A percentile compares a stretch with the other conserved stretches of the same genome.
Conservation (phyloP, 2,888 invertebrate species). For the Hyposoter dolosus region DNA sequence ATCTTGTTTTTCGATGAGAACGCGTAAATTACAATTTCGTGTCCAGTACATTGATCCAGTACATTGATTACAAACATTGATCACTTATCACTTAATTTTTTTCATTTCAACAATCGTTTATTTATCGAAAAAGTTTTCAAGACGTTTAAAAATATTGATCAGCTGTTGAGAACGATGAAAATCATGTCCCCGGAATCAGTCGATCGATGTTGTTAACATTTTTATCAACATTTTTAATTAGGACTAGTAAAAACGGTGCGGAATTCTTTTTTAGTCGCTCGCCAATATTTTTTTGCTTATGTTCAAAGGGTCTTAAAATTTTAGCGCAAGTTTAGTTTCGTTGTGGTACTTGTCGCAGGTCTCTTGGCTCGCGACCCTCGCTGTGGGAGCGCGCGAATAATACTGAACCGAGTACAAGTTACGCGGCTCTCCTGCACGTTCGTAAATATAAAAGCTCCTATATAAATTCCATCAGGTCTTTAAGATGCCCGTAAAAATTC, state of each 20-base stretch:
- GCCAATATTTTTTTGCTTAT: neutral
- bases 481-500: neutral
- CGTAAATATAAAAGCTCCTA: conserved; percentile 12
- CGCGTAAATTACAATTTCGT: neutral
- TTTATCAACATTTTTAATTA: neutral
- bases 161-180: neutral
- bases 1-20: neutral
- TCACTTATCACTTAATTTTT: conserved; percentile 29
- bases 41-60: neutral
- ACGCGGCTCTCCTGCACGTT: conserved; percentile 17
- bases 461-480: conserved; percentile 2
- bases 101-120: neutral
- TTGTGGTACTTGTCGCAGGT: neutral
- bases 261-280: neutral
- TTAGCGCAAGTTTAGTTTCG: neutral
- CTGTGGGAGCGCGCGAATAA: conserved; percentile 50
- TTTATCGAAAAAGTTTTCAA: neutral
- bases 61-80: neutral
- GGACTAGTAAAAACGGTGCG: neutral
- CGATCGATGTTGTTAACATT: neutral
- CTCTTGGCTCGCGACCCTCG: conserved; percentile 31
- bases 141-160: neutral
- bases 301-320: neutral
- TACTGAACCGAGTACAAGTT: conserved; percentile 45
- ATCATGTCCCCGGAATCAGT: neutral